Evolutionary conservation across 2,888 invertebrate species (phyloP).

Genomic region (Tyria jacobaeae): DNA sequence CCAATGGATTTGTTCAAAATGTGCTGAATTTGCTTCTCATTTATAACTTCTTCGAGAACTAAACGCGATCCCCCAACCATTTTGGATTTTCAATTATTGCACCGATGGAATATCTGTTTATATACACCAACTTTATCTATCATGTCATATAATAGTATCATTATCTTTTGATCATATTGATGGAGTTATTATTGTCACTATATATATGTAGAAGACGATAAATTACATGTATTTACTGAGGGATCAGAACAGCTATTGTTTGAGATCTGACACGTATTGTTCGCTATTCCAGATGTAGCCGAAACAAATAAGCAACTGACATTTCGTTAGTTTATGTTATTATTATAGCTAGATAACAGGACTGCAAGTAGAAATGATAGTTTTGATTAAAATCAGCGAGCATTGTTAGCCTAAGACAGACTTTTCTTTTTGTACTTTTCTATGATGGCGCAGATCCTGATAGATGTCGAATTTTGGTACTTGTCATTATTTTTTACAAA

Average conservation of each 20-base stretch:
- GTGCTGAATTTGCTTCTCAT: constrained; percentile 56
- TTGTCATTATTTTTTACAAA: too few species aligned
- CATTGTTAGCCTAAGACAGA: too few species aligned
- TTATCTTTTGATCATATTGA: constrained; percentile 24
- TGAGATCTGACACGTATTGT: constrained; percentile 29
- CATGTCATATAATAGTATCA: too few species aligned
- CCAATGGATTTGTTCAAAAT: constrained; percentile 51
- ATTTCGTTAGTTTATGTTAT: constrained; percentile 26
- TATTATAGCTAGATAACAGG: not conserved
- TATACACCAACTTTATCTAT: constrained; percentile 32
- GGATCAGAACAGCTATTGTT: constrained; percentile 32
- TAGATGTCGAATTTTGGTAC: too few species aligned
- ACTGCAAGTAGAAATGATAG: not conserved
- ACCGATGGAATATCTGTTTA: constrained; percentile 16
- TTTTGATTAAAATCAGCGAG: too few species aligned
- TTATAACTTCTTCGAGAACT: constrained; percentile 53
- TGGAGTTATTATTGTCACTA: constrained; percentile 10
- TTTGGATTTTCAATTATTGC: constrained; percentile 25
- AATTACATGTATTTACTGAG: constrained; percentile 29
- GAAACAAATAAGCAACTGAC: constrained; percentile 28
- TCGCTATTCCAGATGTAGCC: constrained; percentile 27
- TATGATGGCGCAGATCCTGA: too few species aligned
- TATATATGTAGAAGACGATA: constrained; percentile 1
- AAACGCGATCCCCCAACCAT: constrained; percentile 48
- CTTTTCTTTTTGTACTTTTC: too few species aligned